These are phyloP conservation scores for Melanostoma scalare DNA, from an alignment of 2,888 invertebrate genomes.

Conservation along the genomic window DNA sequence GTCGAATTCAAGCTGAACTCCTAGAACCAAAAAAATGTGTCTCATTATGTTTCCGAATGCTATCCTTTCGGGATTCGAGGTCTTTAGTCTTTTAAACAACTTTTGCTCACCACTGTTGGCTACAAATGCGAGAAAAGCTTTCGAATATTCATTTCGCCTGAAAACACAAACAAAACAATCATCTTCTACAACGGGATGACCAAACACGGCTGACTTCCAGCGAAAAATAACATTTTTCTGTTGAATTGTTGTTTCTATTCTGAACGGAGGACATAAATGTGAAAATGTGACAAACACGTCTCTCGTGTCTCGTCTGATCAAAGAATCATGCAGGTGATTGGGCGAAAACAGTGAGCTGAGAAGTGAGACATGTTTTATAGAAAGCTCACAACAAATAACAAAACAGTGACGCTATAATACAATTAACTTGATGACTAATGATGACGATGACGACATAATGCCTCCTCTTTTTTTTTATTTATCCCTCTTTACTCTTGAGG, in stretches of 20 bases:
- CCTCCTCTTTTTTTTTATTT: background rate
- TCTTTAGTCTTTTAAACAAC: background rate
- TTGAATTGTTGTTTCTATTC: too few relatives aligned
- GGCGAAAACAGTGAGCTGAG: background rate
- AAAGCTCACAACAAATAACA: constrained; percentile 18
- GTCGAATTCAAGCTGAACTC: too few relatives aligned
- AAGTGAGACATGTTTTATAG: background rate
- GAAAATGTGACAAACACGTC: background rate
- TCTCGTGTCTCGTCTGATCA: constrained; percentile 13
- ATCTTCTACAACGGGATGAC: too few relatives aligned
- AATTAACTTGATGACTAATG: constrained; percentile 52
- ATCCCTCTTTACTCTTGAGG: background rate
- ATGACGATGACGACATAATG: constrained; percentile 34
- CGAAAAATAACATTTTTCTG: too few relatives aligned
- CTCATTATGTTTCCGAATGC: too few relatives aligned
- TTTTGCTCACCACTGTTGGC: constrained; percentile 2
- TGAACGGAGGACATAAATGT: too few relatives aligned
- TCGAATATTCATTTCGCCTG: constrained; percentile 5
- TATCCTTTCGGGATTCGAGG: too few relatives aligned
- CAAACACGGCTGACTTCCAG: too few relatives aligned
- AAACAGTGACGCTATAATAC: constrained; percentile 46
- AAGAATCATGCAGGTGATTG: constrained; percentile 50
- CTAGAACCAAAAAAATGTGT: too few relatives aligned
- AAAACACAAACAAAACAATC: too few relatives aligned
- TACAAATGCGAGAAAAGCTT: constrained; percentile 8